Evolutionary conservation across 2,113 vertebrate genomes (phyloP), one percentile per base, ranked within the genome.

Genomic region (Cichladusa arquata): DNA sequence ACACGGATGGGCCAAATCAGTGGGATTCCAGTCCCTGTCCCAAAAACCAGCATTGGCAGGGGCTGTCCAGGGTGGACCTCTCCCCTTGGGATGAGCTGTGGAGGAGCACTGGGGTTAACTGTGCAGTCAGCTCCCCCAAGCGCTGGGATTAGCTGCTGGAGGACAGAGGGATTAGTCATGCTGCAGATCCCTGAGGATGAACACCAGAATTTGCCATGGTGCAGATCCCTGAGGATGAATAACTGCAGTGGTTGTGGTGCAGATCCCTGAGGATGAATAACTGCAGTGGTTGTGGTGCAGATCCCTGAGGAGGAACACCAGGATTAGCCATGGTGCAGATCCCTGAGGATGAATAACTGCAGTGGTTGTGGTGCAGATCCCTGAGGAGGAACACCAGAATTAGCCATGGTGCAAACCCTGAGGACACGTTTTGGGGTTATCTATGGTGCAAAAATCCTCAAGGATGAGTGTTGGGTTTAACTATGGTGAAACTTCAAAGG

Each of bases 1-100:
- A 7, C 3, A 4, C 0, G 0, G 65, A 11, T 40, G 5, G 28
- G 15, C 5, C 0, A 0, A 54, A 29, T 57, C 36, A 12, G n/a
- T 38, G 42, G 8, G 51, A 80, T 66, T 13, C 36, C 67, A 34
- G 20, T 4, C n/a, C 72, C 33, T 2, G 1, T 40, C 40, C 69
- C 47, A 31, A 33, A 5, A 23, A 24, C 5, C 8, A 3, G 22
- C 51, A 0, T 0, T 56, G 48, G 12, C 33, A 40, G 7, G 6
- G 45, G 26, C 33, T 45, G 33, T 6, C 14, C 26, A 15, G 62
- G 8, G 14, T 69, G 72, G 25, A 13, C 4, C 15, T 13, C 6
- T 62, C 6, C 25, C 5, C 15, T 69, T 51, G 45, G 83, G 53
- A 44, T 47, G 53, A 5, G 38, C 38, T 38, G 38, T 38, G 38